Base-by-base conservation (phyloP, 2,797 vertebrate species). In the Pitangus sulphuratus region DNA sequence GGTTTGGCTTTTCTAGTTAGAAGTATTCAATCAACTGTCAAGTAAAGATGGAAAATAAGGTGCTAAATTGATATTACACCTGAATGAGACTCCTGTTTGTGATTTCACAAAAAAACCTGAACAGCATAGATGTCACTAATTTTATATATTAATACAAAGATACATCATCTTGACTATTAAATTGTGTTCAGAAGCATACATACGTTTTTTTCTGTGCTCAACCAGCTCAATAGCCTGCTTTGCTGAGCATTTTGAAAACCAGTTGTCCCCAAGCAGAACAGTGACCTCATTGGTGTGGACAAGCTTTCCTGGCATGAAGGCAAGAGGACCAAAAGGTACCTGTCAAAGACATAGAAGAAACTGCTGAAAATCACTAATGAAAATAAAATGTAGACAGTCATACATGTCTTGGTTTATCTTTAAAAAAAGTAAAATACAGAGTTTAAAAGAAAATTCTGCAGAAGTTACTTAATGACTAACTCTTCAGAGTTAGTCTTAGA, bases 301-400 rank as follows among this genome's bases (percentile, higher is more conserved):
- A 80, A 99, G 98, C 57, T 98, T 99, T 96, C 99, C 99, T 9
- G 98, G 98, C 98, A 98, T 98, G 97, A 99, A 99, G 96, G 99
- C 99, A 98, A 99, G 98, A 48, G 99, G 98, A 39, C 99, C 99
- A 85, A 99, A 98, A 8, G 99, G 99, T 95, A 99, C 99, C 99
- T 99, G 97, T 94, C 39, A 83, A 84, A 93, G 48, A 78, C 70
- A 91, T 1, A 91, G 66, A 88, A 85, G 42, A 86, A 85, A 60
- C 16, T 20, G 66, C 57, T 95, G 84, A 79, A 86, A 61, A 87
- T 33, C 56, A 88, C 26, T 24, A 44, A 33, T 51, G n/a, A 86
- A 94, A 90, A 66, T 26, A 56, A 78, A 84, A 70, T 42, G 33
- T 14, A 66, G 28, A 62, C 6, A 76, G 33, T 51, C 31, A 45